Conservation (phyloP, 2,797 vertebrate genomes). For the Eupleurogrammus muticus region DNA sequence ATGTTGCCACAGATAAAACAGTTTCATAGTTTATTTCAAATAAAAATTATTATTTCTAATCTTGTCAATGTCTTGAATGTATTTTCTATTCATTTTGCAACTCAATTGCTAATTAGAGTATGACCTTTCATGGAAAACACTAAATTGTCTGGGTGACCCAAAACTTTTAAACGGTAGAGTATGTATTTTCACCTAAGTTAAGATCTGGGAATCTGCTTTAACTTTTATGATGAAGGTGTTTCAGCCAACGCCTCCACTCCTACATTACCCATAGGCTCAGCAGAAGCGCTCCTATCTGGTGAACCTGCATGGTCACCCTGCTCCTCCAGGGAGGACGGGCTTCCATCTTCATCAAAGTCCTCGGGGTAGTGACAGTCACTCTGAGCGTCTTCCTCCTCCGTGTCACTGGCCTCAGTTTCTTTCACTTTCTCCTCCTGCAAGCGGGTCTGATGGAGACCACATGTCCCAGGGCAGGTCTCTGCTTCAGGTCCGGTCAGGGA, state of each 20-base stretch:
- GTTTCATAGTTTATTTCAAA: no score
- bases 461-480: slow-evolving; percentile 9
- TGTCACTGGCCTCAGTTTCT: slow-evolving; percentile 15
- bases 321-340: slow-evolving; percentile 71
- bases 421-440: slow-evolving; percentile 5
- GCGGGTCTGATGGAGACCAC: slow-evolving; percentile 10
- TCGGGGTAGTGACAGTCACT: slow-evolving; percentile 77
- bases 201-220: not conserved
- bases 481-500: not conserved
- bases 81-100: no score
- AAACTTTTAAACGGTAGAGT: no score
- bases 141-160: no score
- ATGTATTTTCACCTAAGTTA: not conserved
- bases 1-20: no score
- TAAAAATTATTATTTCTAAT: no score
- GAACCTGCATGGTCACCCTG: slow-evolving; percentile 43
- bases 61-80: no score
- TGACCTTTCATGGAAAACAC: no score
- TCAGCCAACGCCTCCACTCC: not conserved
- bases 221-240: not conserved
- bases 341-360: slow-evolving; percentile 85
- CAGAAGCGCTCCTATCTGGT: slow-evolving; percentile 44
- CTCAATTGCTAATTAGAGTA: no score
- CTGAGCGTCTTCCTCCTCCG: slow-evolving; percentile 39
- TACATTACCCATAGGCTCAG: slow-evolving; percentile 75